Conservation (phyloP, 2,113 vertebrate genomes). For the Caranx ignobilis region DNA sequence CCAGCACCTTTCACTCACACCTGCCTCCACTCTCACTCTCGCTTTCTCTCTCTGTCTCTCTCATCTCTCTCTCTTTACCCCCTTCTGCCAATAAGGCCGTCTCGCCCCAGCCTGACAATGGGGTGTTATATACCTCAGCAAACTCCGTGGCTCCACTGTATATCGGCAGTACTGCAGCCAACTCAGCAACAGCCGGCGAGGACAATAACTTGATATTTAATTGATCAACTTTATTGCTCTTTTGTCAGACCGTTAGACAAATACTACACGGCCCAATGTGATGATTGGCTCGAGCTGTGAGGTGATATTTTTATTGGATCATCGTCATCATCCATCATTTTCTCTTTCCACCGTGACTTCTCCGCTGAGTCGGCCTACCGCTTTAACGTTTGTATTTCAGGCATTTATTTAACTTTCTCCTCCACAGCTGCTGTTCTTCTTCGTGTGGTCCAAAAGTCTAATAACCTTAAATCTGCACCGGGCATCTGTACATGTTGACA, state of each 20-base stretch:
- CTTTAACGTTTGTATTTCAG: background rate
- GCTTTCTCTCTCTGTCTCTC: constrained; percentile 52
- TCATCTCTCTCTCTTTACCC: constrained; percentile 35
- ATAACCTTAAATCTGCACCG: background rate
- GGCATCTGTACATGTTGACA: background rate
- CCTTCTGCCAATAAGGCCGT: constrained; percentile 59
- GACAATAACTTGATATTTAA: constrained; percentile 36
- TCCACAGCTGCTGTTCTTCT: background rate
- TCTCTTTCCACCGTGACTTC: background rate
- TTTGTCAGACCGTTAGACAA: constrained; percentile 34
- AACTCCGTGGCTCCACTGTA: constrained; percentile 44
- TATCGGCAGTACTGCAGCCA: background rate
- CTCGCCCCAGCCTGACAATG: constrained; percentile 19
- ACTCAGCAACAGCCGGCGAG: constrained; percentile 23
- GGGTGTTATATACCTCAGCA: constrained; percentile 19
- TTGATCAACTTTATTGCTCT: constrained; percentile 36
- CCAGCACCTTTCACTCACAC: constrained; percentile 80
- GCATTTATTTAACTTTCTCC: constrained; percentile 1
- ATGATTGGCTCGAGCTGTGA: constrained; percentile 9
- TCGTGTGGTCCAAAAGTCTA: background rate
- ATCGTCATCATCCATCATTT: constrained; percentile 10
- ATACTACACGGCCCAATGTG: constrained; percentile 17
- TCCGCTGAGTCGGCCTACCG: background rate
- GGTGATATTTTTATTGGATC: constrained; percentile 20
- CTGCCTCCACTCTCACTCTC: constrained; percentile 64